Conservation (phyloP, 2,888 invertebrate species). For the Rhimphoctona megacephalus region DNA sequence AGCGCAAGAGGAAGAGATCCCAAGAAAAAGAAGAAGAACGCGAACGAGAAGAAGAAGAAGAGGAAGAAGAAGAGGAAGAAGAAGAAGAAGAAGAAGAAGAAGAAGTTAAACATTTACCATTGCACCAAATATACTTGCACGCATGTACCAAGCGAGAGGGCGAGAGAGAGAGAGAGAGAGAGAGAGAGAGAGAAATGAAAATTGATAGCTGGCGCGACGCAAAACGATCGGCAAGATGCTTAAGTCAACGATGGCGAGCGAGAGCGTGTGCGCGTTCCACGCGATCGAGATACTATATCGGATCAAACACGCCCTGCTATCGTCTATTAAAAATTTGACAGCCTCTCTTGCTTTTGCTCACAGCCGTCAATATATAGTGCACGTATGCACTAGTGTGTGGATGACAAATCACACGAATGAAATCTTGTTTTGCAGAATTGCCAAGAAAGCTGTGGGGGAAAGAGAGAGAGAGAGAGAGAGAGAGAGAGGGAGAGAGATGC, state of each 20-base stretch:
- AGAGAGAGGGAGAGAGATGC: not conserved
- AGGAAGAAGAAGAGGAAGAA: not conserved
- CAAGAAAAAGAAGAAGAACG: conserved; percentile 14
- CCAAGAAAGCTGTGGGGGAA: conserved; percentile 3
- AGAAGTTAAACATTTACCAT: conserved; percentile 5
- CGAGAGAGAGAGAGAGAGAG: not conserved
- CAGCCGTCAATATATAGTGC: not conserved
- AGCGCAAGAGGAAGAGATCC: conserved; percentile 29
- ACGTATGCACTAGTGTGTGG: not conserved
- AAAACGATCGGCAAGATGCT: conserved; percentile 55
- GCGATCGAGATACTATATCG: conserved; percentile 26
- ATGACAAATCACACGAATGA: conserved; percentile 52
- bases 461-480: conserved; percentile 1
- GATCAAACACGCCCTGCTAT: conserved; percentile 44
- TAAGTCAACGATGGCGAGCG: conserved; percentile 19
- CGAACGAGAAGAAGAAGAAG: not conserved
- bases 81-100: not conserved
- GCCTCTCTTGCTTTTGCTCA: not conserved
- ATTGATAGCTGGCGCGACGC: conserved; percentile 59
- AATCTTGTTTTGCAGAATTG: conserved; percentile 32
- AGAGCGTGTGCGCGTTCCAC: conserved; percentile 4
- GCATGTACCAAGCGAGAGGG: not conserved
- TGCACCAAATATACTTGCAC: conserved; percentile 18
- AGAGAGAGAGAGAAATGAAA: conserved; percentile 38
- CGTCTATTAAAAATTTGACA: conserved; percentile 51